phyloP scores from a whole-genome alignment of 2,797 vertebrate genomes.

The Triplophysa yarkandensis region DNA sequence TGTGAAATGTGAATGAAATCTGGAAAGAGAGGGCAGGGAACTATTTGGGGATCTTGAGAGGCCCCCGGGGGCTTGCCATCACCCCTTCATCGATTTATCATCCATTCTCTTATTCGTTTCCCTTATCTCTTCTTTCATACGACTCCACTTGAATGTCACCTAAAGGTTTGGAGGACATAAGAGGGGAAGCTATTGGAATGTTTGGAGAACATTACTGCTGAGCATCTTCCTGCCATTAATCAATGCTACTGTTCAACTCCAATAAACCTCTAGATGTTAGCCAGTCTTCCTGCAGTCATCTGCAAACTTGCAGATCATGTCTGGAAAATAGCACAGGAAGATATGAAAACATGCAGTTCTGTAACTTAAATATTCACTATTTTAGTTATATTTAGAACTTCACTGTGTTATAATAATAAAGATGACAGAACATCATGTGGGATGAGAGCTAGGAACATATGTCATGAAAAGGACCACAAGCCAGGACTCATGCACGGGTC shows the following conservation, averaged over 20 bases:
- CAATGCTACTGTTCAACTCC: slow-evolving; percentile 16
- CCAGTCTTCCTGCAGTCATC: neutral
- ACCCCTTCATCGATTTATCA: slow-evolving; percentile 31
- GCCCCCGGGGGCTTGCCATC: neutral
- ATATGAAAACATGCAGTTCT: too few species aligned
- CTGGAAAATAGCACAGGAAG: neutral
- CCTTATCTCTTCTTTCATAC: slow-evolving; percentile 6
- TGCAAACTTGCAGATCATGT: slow-evolving; percentile 8
- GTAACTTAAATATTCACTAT: too few species aligned
- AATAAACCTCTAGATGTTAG: slow-evolving; percentile 20
- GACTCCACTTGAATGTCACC: slow-evolving; percentile 24
- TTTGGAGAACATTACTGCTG: slow-evolving; percentile 15
- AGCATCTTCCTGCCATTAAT: slow-evolving; percentile 18
- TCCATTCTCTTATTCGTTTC: slow-evolving; percentile 3
- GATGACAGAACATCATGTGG: too few species aligned
- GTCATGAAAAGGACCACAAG: too few species aligned
- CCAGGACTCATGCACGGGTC: too few species aligned
- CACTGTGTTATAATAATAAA: too few species aligned
- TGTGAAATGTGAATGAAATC: neutral
- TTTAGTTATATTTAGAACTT: too few species aligned
- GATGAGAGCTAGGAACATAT: too few species aligned
- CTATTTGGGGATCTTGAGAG: neutral
- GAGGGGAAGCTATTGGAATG: neutral
- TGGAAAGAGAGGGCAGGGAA: neutral
- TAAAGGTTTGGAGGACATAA: slow-evolving; percentile 7